Base-by-base conservation (phyloP, 2,113 vertebrate genomes). In the Crotalus horridus region DNA sequence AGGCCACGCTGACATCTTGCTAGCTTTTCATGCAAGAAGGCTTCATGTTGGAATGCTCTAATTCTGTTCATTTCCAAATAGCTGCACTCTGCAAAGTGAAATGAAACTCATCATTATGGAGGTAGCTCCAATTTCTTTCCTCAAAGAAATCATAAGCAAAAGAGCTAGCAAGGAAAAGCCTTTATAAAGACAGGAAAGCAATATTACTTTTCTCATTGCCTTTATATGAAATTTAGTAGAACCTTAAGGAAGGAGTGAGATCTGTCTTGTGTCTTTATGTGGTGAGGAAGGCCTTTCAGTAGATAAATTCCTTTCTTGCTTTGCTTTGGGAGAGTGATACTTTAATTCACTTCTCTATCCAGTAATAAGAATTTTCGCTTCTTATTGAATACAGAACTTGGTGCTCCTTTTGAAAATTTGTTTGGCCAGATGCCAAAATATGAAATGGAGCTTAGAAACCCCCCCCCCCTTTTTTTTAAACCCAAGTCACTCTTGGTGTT, bases 131-230 rank as follows among this genome's bases (percentile, higher is more conserved):
- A 20, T 88, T 55, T 46, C 54, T 89, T 92, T 74, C 87, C 53
- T 92, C 87, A 81, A 64, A 56, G 91, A 33, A 92, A 85, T 59
- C 33, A 39, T 89, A 89, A 89, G 85, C n/a, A 74, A 89, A 85
- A 85, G 88, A 59, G 54, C 26, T 17, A 59, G 54, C 10, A 51
- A 92, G 24, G 24, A 85, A 92, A 92, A 85, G 69, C 21, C 26
- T 85, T 8, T 53, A 89, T 53, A 87, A 92, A 89, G 46, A 29
- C 23, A 13, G 20, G 54, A 59, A 24, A 85, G 39, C 39, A 26
- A 89, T 89, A 92, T 92, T 58, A 89, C 92, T 89, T 89, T 89
- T 89, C 69, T 89, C 69, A 89, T 92, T 88, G 26, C 29, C 85
- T 59, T 59, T 92, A 92, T 92, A 92, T 89, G 92, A 86, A 89